Evolutionary conservation across 2,113 vertebrate species (phyloP), one percentile per base, ranked within the genome.

Genomic region (Mirounga angustirostris): DNA sequence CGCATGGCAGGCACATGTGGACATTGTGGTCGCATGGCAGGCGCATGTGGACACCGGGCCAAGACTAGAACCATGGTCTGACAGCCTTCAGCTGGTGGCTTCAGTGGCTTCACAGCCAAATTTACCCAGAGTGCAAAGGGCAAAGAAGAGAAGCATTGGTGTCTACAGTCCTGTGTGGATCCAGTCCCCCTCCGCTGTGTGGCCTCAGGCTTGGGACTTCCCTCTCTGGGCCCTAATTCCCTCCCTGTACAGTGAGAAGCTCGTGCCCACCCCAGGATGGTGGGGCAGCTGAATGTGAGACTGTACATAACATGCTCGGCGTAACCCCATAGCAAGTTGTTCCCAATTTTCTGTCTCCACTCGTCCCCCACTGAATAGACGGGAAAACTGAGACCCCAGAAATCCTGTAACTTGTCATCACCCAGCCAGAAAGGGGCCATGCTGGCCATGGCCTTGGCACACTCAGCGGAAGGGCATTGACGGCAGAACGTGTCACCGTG

Each of bases 111-210:
- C 36, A n/a, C 26, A 28, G 67, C n/a, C 67, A 21, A 36, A 36
- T 67, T 59, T n/a, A 21, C 0, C 15, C 67, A 69, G 67, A 69
- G n/a, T 33, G n/a, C 7, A 69, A 69, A 69, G n/a, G n/a, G n/a
- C 33, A 69, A 19, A 21, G 7, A 1, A 33, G n/a, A n/a, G 33
- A 3, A 2, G 65, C 65, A 18, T n/a, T 69, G 9, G 16, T 18
- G 67, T 8, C 33, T 33, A 33, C 13, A 65, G 2, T 65, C 63
- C 33, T 69, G 67, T 18, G 8, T n/a, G 33, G 33, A 69, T 19
- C n/a, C 33, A 18, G 1, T n/a, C n/a, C 8, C 8, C 3, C 33
- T 69, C 67, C 0, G 1, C n/a, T 16, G 18, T 33, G 67, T 36
- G 33, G 16, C 33, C 18, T 69, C 67, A 69, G 67, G 67, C 67